Base-by-base conservation (phyloP, 2,888 invertebrate genomes). In the Allacma fusca region DNA sequence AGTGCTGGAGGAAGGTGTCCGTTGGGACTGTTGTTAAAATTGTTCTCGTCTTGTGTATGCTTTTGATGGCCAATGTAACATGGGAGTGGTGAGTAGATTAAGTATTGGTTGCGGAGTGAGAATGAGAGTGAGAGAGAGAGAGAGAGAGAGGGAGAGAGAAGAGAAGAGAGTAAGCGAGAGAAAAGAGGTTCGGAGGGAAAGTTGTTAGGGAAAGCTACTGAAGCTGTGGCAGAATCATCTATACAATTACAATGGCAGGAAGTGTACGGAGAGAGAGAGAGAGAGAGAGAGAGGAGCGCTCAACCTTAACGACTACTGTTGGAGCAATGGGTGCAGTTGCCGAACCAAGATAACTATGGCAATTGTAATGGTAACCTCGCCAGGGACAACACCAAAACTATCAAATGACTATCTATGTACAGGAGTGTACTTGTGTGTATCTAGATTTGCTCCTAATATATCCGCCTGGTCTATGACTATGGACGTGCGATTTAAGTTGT, bases 271-370 rank as follows among this genome's bases (percentile, higher is more conserved):
- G 40, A 28, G 16, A 16, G 69, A 43, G 43, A 44, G n/a, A 19
- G 34, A 16, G 67, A 34, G 19, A 34, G 67, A 67, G 34, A 29
- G 26, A 28, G 19, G 26, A 65, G n/a, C 43, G 23, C 40, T 68
- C 68, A 68, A 68, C 34, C 40, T 68, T 68, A 68, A 68, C 68
- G 68, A 68, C 68, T 43, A 16, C 19, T 13, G 9, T 50, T 50
- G n/a, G 34, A 43, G 62, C 43, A 74, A 26, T 74, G 65, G 65
- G 65, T 74, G 65, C 65, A 74, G 64, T 74, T 44, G 74, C 74
- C 65, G 64, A 40, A 19, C 68, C 68, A 34, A 19, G 68, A 28
- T 68, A 68, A 68, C 68, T 68, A 68, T 68, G 68, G 34, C 68
- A 68, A 68, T 68, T 68, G 65, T 65, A 65, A 65, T 65, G 28